Conservation (phyloP, 1,140 invertebrate species). For the Drosophila littoralis region DNA sequence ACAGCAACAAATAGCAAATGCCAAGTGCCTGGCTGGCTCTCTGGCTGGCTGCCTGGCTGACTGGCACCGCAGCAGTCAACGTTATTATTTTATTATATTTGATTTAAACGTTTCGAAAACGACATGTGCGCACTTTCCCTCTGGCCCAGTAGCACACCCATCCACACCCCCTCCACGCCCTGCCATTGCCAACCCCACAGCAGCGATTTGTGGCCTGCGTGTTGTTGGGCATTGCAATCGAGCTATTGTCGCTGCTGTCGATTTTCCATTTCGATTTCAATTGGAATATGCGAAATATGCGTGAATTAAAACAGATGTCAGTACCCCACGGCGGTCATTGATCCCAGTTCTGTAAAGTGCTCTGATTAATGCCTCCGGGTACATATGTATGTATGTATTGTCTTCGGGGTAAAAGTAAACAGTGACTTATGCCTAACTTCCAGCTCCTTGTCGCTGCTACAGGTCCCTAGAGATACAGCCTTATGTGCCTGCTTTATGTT, state of each 20-base stretch:
- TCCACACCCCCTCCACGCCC: background rate
- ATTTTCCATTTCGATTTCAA: slow-evolving; percentile 45
- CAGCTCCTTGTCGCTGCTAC: slow-evolving; percentile 18
- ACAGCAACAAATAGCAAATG: slow-evolving; percentile 42
- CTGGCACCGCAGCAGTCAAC: slow-evolving; percentile 14
- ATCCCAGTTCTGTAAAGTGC: slow-evolving; percentile 56
- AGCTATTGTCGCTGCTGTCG: slow-evolving; percentile 56
- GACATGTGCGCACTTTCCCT: slow-evolving; percentile 49
- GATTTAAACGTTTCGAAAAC: slow-evolving; percentile 63
- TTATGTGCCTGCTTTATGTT: slow-evolving; percentile 17
- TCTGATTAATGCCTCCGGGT: slow-evolving; percentile 59
- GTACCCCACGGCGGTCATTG: slow-evolving; percentile 54
- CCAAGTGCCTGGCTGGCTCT: slow-evolving; percentile 39
- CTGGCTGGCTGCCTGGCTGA: slow-evolving; percentile 10
- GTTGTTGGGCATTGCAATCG: slow-evolving; percentile 19
- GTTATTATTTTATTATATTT: slow-evolving; percentile 73
- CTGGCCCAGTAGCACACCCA: background rate
- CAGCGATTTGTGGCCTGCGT: slow-evolving; percentile 56
- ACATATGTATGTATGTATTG: slow-evolving; percentile 15
- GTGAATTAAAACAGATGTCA: slow-evolving; percentile 73
- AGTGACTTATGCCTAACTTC: slow-evolving; percentile 55
- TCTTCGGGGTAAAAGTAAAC: slow-evolving; percentile 55
- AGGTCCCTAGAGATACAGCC: slow-evolving; percentile 36
- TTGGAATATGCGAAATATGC: slow-evolving; percentile 49
- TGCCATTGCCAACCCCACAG: background rate